Percentiles rank a stretch among this genome's conserved stretches.
Evolutionary conservation across 2,113 vertebrate species (phyloP).

Genomic region (Aegotheles bennettii): DNA sequence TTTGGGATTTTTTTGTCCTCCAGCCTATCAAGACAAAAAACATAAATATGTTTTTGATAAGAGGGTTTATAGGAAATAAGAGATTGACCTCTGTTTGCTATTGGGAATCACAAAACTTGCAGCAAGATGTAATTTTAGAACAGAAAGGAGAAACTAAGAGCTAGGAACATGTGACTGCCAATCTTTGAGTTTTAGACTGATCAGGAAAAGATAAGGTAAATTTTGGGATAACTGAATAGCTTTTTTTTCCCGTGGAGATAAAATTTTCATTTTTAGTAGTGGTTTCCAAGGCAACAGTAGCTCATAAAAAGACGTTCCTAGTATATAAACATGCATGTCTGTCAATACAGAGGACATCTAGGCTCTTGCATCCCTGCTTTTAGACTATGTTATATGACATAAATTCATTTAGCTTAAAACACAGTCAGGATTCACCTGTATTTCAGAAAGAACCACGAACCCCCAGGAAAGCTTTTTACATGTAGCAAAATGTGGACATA

Average conservation of each 20-base stretch:
- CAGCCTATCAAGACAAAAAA: background rate
- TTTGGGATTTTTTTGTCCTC: background rate
- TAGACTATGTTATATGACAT: background rate
- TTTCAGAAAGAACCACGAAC: background rate
- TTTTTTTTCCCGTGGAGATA: background rate
- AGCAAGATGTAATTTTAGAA: background rate
- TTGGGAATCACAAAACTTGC: background rate
- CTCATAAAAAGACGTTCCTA: background rate
- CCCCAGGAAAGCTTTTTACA: background rate
- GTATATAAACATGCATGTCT: background rate
- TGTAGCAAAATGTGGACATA: background rate
- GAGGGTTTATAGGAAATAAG: background rate
- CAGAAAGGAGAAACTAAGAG: background rate
- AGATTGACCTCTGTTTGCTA: background rate
- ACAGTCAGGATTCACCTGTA: background rate
- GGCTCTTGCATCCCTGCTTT: background rate
- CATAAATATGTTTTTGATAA: background rate
- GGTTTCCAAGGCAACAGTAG: slow-evolving; percentile 8
- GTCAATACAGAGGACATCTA: background rate
- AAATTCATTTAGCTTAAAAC: background rate
- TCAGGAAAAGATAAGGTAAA: background rate
- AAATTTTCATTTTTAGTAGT: background rate
- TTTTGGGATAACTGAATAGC: background rate
- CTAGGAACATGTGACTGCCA: background rate
- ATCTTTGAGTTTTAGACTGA: background rate